These are phyloP conservation scores for Cassiopea xamachana DNA, from an alignment of 30 jellyfish, hydroid and myxozoan species.

Conservation along the genomic window DNA sequence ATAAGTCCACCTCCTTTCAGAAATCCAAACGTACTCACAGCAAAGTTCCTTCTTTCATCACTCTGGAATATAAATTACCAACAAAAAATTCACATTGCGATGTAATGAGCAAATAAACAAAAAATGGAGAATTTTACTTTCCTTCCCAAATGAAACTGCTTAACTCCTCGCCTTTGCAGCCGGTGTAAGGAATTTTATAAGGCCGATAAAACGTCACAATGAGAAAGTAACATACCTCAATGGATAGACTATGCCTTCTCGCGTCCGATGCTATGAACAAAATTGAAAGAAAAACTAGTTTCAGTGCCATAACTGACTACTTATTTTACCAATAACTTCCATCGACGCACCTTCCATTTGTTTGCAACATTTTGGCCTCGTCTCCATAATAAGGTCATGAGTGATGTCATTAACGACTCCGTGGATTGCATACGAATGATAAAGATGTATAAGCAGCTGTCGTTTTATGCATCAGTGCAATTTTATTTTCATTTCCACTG, in stretches of 20 bases:
- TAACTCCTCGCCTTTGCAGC: too few species aligned
- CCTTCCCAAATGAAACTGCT: too few species aligned
- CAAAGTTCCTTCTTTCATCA: slow-evolving; percentile 85
- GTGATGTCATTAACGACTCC: not conserved
- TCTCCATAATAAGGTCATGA: not conserved
- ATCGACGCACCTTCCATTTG: not conserved
- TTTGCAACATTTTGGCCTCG: not conserved
- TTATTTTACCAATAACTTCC: not conserved
- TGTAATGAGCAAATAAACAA: too few species aligned
- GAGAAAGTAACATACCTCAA: slow-evolving; percentile 1
- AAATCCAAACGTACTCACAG: slow-evolving; percentile 96
- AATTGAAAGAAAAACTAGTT: not conserved
- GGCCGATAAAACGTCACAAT: not conserved
- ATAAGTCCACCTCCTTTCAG: slow-evolving; percentile 88
- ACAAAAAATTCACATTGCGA: too few species aligned
- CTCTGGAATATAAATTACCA: slow-evolving; percentile 42
- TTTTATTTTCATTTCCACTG: too few species aligned
- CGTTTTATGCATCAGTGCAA: too few species aligned
- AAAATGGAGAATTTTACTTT: too few species aligned
- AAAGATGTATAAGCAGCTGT: too few species aligned
- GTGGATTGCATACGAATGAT: too few species aligned
- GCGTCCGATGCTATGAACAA: not conserved
- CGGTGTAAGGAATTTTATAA: too few species aligned
- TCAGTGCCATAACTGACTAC: not conserved
- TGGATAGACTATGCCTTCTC: slow-evolving; percentile 1